phyloP scores from a whole-genome alignment of 2,888 invertebrate genomes.

The Argyresthia albistria region DNA sequence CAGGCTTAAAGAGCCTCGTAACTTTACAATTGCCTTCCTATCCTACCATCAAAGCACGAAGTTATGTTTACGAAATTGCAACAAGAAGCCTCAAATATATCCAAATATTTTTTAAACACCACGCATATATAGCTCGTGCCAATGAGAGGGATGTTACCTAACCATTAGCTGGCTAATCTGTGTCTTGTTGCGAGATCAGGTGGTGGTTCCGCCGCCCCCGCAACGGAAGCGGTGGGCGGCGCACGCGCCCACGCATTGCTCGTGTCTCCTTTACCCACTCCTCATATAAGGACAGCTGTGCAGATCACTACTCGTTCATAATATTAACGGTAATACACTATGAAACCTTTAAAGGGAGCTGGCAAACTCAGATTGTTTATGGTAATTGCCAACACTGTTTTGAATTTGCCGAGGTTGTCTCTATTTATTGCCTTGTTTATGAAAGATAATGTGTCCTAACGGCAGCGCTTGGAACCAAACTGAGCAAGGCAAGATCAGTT shows the following conservation, averaged over 20 bases:
- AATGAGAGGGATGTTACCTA: slow-evolving; percentile 12
- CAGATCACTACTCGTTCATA: slow-evolving; percentile 22
- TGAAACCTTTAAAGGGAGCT: background rate
- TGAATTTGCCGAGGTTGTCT: background rate
- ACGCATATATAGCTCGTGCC: background rate
- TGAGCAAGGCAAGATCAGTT: too few relatives aligned
- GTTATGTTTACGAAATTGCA: too few relatives aligned
- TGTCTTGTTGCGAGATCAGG: slow-evolving; percentile 45
- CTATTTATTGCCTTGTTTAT: background rate
- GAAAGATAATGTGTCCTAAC: too few relatives aligned
- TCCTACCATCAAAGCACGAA: background rate
- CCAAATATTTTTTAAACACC: too few relatives aligned
- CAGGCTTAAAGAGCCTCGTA: slow-evolving; percentile 1
- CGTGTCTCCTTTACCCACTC: slow-evolving; percentile 53
- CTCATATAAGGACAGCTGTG: slow-evolving; percentile 49
- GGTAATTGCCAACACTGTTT: slow-evolving; percentile 1
- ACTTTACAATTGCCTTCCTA: slow-evolving; percentile 6
- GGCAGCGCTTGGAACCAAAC: too few relatives aligned
- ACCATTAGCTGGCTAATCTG: slow-evolving; percentile 16
- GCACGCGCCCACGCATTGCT: slow-evolving; percentile 50
- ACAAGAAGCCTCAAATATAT: background rate
- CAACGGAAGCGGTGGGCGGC: slow-evolving; percentile 65
- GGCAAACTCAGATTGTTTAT: background rate
- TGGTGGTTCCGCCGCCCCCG: slow-evolving; percentile 49
- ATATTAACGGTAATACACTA: slow-evolving; percentile 12